phyloP scores from a whole-genome alignment of 1,140 invertebrate species.

The Harpegnathos saltator region DNA sequence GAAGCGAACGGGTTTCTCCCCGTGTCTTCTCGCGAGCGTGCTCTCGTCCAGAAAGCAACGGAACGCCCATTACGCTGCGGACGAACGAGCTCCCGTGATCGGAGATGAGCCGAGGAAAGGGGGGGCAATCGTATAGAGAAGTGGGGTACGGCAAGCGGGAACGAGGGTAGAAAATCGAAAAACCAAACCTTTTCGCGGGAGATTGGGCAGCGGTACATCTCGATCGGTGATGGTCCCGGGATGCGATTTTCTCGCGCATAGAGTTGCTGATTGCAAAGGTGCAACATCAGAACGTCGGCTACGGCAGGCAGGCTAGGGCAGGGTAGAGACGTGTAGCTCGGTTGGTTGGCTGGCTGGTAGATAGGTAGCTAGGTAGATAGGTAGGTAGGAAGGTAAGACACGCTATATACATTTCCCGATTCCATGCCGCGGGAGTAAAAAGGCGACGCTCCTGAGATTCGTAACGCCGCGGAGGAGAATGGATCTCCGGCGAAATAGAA shows the following conservation, averaged over 20 bases:
- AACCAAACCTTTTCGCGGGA: conserved; percentile 61
- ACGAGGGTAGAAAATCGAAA: conserved; percentile 62
- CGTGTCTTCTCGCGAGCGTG: conserved; percentile 23
- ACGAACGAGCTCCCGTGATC: conserved; percentile 53
- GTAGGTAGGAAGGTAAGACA: background rate
- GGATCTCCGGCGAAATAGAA: conserved; percentile 47
- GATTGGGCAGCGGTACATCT: conserved; percentile 68
- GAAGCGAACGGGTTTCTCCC: conserved; percentile 44
- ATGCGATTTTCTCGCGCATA: conserved; percentile 72
- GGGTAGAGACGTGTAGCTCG: no score
- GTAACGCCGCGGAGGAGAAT: conserved; percentile 31
- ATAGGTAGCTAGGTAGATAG: no score
- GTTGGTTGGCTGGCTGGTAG: no score
- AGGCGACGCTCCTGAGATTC: conserved; percentile 30
- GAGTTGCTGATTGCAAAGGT: conserved; percentile 68
- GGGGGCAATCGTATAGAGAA: conserved; percentile 20
- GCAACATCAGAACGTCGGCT: conserved; percentile 41
- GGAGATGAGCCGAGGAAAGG: conserved; percentile 58
- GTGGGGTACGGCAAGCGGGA: background rate
- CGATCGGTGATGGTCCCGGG: conserved; percentile 66
- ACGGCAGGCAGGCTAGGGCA: no score
- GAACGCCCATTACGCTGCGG: conserved; percentile 68
- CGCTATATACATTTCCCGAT: conserved; percentile 35
- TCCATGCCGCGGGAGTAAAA: conserved; percentile 24
- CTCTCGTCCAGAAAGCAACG: conserved; percentile 57